Conservation (phyloP, 2,113 vertebrate genomes). For the Corythoichthys intestinalis region DNA sequence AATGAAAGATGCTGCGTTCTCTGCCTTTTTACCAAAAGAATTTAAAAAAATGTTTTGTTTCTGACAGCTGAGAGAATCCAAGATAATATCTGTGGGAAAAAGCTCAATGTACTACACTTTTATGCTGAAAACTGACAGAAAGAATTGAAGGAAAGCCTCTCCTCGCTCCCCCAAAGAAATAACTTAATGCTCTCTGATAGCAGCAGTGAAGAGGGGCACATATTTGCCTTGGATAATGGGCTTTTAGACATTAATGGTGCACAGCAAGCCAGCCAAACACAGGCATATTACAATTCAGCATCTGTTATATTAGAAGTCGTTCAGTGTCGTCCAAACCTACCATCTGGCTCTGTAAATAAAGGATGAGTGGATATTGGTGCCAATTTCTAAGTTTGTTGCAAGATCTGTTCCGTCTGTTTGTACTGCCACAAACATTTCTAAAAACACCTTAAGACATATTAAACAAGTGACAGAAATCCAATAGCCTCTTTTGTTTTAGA, state of each 20-base stretch:
- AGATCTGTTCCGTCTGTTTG: conserved; percentile 22
- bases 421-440: conserved; percentile 3
- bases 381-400: conserved; percentile 29
- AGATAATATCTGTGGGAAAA: conserved; percentile 38
- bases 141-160: conserved; percentile 43
- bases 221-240: conserved; percentile 52
- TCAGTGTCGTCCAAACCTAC: conserved; percentile 45
- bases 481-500: not conserved
- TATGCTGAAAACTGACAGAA: conserved; percentile 45
- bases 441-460: not conserved
- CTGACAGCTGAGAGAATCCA: conserved; percentile 63
- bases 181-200: conserved; percentile 50
- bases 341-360: conserved; percentile 56
- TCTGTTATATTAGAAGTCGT: conserved; percentile 49
- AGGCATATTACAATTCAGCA: conserved; percentile 44
- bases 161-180: conserved; percentile 47
- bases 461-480: not conserved
- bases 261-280: conserved; percentile 40
- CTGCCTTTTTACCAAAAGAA: conserved; percentile 48
- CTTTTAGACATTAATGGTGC: conserved; percentile 47
- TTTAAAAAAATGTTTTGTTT: conserved; percentile 55
- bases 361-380: conserved; percentile 37
- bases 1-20: conserved; percentile 60
- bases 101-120: conserved; percentile 43
- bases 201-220: conserved; percentile 32